Base-by-base conservation (phyloP, 2,888 invertebrate genomes). In the Capitulum mitella region DNA sequence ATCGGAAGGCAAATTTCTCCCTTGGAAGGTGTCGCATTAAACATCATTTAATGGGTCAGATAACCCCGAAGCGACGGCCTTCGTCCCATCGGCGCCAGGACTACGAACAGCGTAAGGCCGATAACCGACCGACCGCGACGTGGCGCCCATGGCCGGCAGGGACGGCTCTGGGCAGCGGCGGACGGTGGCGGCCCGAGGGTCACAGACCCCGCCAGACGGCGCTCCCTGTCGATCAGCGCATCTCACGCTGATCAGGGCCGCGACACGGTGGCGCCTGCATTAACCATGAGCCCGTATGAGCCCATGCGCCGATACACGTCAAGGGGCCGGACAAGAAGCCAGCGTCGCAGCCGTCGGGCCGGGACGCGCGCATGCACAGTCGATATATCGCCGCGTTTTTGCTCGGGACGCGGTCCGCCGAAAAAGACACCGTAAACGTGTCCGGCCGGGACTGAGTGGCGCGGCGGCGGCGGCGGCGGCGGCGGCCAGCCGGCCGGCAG, bases 371-470 rank as follows among this genome's bases (percentile, higher is more conserved):
- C 26, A 32, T 10, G 26, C 70, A 2, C 22, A 5, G 37, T 10
- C 70, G 37, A 70, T 37, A 70, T 5, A 70, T 32, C 70, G 37
- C 19, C 70, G 37, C 70, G 6, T 70, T 70, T 70, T 70, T 54
- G 54, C n/a, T n/a, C n/a, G 3, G n/a, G n/a, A 6, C 10, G n/a
- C 54, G 22, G 34, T 26, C 34, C 34, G 6, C 64, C 29, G 37
- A 70, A 70, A 70, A 70, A 70, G 70, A 8, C 70, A 26, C 70
- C 70, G 70, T 70, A 70, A 70, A 70, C 19, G n/a, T 37, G 70
- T 70, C 70, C 70, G 1, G 54, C 6, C 26, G 51, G 51, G 22
- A 22, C 3, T 51, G 51, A 54, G n/a, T 54, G 54, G 22, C n/a
- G n/a, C 22, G 54, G 2, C 54, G 54, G 19, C 46, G 46, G 51